These are phyloP conservation scores for Genyomyrus donnyi DNA, from an alignment of 2,113 vertebrate genomes.

Conservation along the genomic window DNA sequence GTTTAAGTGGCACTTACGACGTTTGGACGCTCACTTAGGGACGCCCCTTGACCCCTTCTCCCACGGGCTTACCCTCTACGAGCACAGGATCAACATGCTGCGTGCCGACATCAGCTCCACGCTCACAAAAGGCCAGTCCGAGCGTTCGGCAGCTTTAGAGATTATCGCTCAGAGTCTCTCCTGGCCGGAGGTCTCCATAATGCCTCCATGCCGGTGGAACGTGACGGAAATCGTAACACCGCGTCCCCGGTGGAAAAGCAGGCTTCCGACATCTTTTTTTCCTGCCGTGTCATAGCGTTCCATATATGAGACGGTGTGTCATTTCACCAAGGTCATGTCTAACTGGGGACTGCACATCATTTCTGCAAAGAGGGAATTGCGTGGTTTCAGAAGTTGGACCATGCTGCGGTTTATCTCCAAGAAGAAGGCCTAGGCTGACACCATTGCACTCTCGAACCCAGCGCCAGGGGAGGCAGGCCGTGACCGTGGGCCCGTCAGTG, in stretches of 20 bases:
- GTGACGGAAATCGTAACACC: neutral
- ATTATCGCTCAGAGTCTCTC: neutral
- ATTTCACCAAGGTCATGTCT: neutral
- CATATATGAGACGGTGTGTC: neutral
- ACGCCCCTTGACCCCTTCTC: neutral
- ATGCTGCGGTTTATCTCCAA: neutral
- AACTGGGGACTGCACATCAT: neutral
- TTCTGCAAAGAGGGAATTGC: neutral
- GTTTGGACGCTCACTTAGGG: neutral
- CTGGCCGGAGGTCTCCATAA: neutral
- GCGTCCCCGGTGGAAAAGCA: neutral
- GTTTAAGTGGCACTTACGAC: neutral
- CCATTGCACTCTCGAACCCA: neutral
- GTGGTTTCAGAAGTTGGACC: neutral
- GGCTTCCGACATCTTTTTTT: neutral
- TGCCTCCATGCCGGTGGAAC: neutral
- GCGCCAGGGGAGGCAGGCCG: no score
- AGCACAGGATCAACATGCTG: neutral
- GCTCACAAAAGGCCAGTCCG: neutral
- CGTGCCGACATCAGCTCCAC: no score
- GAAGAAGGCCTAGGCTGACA: neutral
- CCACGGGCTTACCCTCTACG: neutral
- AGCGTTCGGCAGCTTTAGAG: neutral
- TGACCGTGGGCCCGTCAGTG: neutral
- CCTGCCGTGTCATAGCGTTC: neutral